Percentiles rank a stretch among this genome's conserved stretches.
Evolutionary conservation across 2,888 invertebrate genomes (phyloP).

Genomic region (Polia nebulosa): DNA sequence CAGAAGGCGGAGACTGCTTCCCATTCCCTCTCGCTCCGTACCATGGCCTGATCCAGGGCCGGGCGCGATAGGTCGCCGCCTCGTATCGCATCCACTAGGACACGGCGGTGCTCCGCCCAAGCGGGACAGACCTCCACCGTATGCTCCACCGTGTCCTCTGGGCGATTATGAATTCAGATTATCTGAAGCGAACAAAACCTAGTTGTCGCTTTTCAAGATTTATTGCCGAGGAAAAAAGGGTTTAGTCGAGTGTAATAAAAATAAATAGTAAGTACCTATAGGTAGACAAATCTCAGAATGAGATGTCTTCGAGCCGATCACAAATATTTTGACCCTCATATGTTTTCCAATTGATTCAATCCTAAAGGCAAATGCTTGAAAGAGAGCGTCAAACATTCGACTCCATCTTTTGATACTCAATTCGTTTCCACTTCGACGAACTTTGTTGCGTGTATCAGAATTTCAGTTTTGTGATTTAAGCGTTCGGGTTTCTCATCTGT

Average conservation of each 20-base stretch:
- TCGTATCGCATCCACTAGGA: no score
- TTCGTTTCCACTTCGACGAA: constrained; percentile 64
- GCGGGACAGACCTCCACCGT: no score
- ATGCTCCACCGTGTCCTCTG: no score
- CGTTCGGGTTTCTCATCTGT: constrained; percentile 51
- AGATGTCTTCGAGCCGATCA: constrained; percentile 46
- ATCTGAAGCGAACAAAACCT: not conserved
- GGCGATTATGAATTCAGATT: not conserved
- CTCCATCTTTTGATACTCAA: constrained; percentile 67
- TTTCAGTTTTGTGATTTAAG: constrained; percentile 49
- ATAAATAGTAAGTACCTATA: not conserved
- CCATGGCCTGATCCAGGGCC: no score
- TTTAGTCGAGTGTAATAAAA: not conserved
- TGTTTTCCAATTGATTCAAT: constrained; percentile 72
- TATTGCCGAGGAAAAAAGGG: not conserved
- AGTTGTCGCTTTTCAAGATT: not conserved
- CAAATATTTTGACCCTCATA: constrained; percentile 64
- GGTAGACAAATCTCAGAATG: constrained; percentile 23
- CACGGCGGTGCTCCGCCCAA: no score
- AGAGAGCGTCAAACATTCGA: constrained; percentile 68
- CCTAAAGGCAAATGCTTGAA: constrained; percentile 69
- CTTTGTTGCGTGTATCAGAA: constrained; percentile 61
- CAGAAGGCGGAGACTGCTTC: no score
- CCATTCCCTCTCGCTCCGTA: no score
- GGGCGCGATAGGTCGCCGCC: no score